These are phyloP conservation scores for Stenopsyche tienmushanensis DNA, from an alignment of 1,140 invertebrate species.

Conservation along the genomic window DNA sequence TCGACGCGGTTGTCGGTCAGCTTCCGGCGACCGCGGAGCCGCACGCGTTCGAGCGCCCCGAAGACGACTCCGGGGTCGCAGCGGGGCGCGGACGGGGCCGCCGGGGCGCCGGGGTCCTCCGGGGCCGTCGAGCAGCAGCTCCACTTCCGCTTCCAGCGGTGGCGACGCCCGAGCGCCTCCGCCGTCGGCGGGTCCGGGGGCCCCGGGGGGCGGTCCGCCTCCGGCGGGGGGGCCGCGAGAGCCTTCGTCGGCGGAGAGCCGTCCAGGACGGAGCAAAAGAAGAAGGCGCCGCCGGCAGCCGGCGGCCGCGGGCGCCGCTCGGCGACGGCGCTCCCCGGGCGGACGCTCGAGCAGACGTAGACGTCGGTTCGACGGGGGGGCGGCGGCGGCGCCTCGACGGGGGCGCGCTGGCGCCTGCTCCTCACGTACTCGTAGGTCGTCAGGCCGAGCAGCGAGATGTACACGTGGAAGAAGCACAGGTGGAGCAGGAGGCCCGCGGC, in stretches of 20 bases:
- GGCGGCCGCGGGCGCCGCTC: slow-evolving; percentile 45
- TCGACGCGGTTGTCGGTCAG: slow-evolving; percentile 47
- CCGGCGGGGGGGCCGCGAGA: slow-evolving; percentile 39
- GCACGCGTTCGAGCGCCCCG: slow-evolving; percentile 40
- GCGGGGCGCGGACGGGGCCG: slow-evolving; percentile 21
- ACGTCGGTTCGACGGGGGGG: slow-evolving; percentile 39
- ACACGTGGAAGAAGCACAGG: slow-evolving; percentile 86
- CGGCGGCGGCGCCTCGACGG: slow-evolving; percentile 20
- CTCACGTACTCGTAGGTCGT: slow-evolving; percentile 88
- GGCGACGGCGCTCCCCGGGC: slow-evolving; percentile 26
- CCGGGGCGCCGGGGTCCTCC: slow-evolving; percentile 57
- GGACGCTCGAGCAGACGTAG: slow-evolving; percentile 34
- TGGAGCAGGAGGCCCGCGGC: slow-evolving; percentile 80
- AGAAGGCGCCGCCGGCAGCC: slow-evolving; percentile 46
- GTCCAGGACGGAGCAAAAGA: slow-evolving; percentile 49
- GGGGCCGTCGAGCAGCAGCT: slow-evolving; percentile 59
- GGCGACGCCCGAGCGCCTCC: slow-evolving; percentile 43
- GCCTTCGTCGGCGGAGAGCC: slow-evolving; percentile 44
- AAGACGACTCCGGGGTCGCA: slow-evolving; percentile 50
- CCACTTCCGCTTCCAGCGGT: slow-evolving; percentile 55
- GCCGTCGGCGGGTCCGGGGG: slow-evolving; percentile 39
- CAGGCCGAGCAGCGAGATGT: slow-evolving; percentile 79
- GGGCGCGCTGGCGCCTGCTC: slow-evolving; percentile 35
- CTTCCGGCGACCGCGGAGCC: slow-evolving; percentile 39
- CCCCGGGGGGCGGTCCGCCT: slow-evolving; percentile 31